A percentile compares a stretch with the other conserved stretches of the same genome.
These are phyloP conservation scores for Percina caprodes DNA, from an alignment of 2,113 vertebrate species.

Conservation along the genomic window DNA sequence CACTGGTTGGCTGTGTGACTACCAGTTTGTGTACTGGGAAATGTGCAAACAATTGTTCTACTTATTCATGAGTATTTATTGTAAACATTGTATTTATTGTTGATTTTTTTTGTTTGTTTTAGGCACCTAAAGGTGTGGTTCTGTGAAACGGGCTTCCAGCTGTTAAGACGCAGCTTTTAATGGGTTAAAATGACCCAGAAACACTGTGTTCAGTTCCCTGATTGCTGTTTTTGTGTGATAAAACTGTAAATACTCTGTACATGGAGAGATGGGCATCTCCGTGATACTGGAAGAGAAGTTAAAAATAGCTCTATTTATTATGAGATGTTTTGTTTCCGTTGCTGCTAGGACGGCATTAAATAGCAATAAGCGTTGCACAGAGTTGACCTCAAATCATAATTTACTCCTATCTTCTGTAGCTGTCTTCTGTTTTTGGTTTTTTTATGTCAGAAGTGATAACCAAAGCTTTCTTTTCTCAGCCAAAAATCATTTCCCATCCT, in stretches of 20 bases:
- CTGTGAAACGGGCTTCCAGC: slow-evolving; percentile 76
- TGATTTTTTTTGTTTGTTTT: not conserved
- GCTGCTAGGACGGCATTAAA: slow-evolving; percentile 57
- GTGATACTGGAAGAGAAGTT: slow-evolving; percentile 28
- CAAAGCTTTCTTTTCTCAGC: slow-evolving; percentile 17
- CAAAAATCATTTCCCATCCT: slow-evolving; percentile 10
- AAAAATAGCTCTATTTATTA: slow-evolving; percentile 58
- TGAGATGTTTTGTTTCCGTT: slow-evolving; percentile 47
- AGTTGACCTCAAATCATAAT: slow-evolving; percentile 63
- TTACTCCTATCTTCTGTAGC: slow-evolving; percentile 32
- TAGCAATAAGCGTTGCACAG: slow-evolving; percentile 77
- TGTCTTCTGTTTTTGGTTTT: not conserved
- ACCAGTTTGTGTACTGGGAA: slow-evolving; percentile 54
- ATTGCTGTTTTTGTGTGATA: slow-evolving; percentile 52
- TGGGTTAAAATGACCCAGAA: slow-evolving; percentile 45
- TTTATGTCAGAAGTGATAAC: slow-evolving; percentile 4
- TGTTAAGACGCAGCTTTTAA: slow-evolving; percentile 44
- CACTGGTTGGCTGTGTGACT: slow-evolving; percentile 71
- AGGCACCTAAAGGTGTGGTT: slow-evolving; percentile 44
- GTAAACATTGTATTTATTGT: slow-evolving; percentile 65
- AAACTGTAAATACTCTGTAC: slow-evolving; percentile 69
- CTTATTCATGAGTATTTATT: slow-evolving; percentile 71
- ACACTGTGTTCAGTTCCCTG: slow-evolving; percentile 65
- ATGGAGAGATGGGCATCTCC: slow-evolving; percentile 24
- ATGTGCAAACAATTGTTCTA: slow-evolving; percentile 52